Conservation (phyloP, 53 echinoderm and acorn worm genomes). For the Apostichopus leukothele region DNA sequence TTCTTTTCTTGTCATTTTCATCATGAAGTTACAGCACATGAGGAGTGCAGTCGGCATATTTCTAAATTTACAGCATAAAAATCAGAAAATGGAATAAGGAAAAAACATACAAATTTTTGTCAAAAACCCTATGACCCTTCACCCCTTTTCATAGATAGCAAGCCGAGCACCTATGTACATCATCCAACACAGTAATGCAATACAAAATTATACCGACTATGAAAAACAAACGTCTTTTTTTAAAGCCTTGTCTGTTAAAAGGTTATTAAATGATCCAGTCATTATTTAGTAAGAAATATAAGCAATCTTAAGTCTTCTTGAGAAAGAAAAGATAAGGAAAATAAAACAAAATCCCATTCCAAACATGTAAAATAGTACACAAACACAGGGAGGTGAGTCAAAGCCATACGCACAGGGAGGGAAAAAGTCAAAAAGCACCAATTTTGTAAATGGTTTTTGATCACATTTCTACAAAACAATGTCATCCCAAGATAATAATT, state of each 20-base stretch:
- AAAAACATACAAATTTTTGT: constrained; percentile 25
- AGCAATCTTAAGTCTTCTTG: too few relatives aligned
- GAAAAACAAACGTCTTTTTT: constrained; percentile 23
- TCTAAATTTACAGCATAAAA: constrained; percentile 43
- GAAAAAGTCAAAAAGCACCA: too few relatives aligned
- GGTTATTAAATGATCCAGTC: constrained; percentile 22
- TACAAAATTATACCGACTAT: constrained; percentile 41
- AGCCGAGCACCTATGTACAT: constrained; percentile 30
- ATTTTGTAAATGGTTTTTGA: too few relatives aligned
- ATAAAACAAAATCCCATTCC: too few relatives aligned
- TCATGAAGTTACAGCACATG: constrained; percentile 17
- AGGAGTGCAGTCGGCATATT: constrained; percentile 35
- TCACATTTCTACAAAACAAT: too few relatives aligned
- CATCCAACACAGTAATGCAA: constrained; percentile 4
- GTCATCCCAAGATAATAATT: too few relatives aligned
- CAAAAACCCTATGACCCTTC: constrained; percentile 17
- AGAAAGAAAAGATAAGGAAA: too few relatives aligned
- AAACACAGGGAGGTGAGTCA: too few relatives aligned
- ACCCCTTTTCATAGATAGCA: not conserved
- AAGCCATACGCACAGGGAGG: too few relatives aligned
- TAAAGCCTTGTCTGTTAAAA: constrained; percentile 10
- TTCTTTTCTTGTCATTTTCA: constrained; percentile 8
- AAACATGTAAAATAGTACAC: too few relatives aligned
- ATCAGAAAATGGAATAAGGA: not conserved
- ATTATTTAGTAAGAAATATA: not conserved